Base-by-base conservation (phyloP, 1,140 invertebrate species). In the Saccostrea glomerata region DNA sequence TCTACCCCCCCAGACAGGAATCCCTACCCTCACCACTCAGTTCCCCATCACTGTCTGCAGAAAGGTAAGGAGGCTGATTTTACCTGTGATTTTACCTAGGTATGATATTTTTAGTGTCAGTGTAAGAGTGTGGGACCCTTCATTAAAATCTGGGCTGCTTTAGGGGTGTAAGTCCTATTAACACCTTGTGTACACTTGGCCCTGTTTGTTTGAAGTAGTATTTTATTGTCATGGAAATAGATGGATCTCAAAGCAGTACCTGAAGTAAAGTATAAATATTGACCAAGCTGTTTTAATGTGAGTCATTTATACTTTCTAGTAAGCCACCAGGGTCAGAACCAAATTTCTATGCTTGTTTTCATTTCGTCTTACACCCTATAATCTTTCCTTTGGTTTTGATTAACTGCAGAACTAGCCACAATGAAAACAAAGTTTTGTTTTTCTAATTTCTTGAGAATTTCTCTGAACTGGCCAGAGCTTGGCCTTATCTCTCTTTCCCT, bases 1-100 rank as follows among this genome's bases (percentile, higher is more conserved):
- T 60, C 87, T 84, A 36, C 87, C 83, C 82, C 85, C 87, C 11
- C 85, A 63, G 63, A 73, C 63, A n/a, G 58, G 40, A 55, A 54
- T 56, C 84, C 86, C 36, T 23, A 86, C 56, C 54, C 40, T 83
- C 47, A 23, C 15, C 88, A 66, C 58, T 58, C 88, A 84, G 60
- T 36, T 88, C 77, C 87, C 88, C 84, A 85, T 86, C 77, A 86
- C 66, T 25, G 23, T 86, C 82, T 86, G 86, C 60, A 87, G 89
- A 90, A 90, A 90, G 89, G 89, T 90, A 90, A 73, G 89, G 54
- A 58, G 6, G 23, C 36, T 13, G 12, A 15, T 55, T 55, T 47
- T 84, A 23, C 30, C 54, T 84, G 40, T n/a, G 12, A 15, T 54
- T 84, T 54, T 84, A 25, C 54, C 82, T 55, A 40, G 17, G 17